Conservation (phyloP, 2,113 vertebrate genomes). For the Nothoprocta pentlandii region DNA sequence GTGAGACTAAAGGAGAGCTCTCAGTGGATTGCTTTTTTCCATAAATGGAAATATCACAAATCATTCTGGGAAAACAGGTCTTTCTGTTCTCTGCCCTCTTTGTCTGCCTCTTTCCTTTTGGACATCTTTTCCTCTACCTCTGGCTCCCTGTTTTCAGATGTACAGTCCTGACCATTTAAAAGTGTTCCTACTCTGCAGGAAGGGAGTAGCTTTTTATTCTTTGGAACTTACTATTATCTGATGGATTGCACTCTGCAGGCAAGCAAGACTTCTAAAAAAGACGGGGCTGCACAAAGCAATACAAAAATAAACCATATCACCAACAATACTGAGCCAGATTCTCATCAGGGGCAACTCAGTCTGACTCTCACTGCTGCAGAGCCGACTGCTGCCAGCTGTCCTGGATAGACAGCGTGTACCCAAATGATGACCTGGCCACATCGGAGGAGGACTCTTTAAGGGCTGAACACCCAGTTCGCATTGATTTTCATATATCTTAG, state of each 20-base stretch:
- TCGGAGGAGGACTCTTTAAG: neutral
- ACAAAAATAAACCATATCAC: slow-evolving; percentile 51
- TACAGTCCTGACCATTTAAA: slow-evolving; percentile 49
- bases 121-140: slow-evolving; percentile 47
- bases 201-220: slow-evolving; percentile 64
- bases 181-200: slow-evolving; percentile 51
- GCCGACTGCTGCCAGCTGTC: slow-evolving; percentile 6
- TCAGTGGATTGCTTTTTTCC: slow-evolving; percentile 69
- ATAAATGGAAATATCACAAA: slow-evolving; percentile 71
- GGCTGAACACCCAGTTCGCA: accelerated
- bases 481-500: neutral
- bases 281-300: neutral
- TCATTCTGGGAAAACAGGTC: slow-evolving; percentile 70
- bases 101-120: slow-evolving; percentile 58
- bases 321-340: neutral
- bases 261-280: slow-evolving; percentile 39
- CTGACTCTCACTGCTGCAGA: slow-evolving; percentile 18
- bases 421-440: neutral
- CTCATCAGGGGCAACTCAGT: neutral
- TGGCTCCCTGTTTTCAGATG: slow-evolving; percentile 57
- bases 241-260: slow-evolving; percentile 54
- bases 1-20: slow-evolving; percentile 56
- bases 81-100: slow-evolving; percentile 57
- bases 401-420: slow-evolving; percentile 33
- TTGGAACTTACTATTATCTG: slow-evolving; percentile 48